Conservation (phyloP, 2,888 invertebrate genomes). For the Seladonia tumulorum region DNA sequence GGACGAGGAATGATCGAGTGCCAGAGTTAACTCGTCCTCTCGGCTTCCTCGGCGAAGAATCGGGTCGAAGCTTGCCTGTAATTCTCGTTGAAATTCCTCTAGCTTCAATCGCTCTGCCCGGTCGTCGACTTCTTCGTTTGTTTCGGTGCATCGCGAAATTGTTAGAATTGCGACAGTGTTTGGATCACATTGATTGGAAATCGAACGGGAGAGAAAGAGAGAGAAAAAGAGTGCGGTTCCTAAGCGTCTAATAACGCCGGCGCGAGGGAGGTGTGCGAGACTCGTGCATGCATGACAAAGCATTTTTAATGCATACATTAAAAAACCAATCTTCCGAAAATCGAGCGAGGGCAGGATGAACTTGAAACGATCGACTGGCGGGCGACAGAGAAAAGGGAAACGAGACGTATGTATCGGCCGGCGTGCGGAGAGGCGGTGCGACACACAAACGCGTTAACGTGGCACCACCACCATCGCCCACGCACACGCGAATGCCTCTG, state of each 20-base stretch:
- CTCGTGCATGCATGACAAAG: slow-evolving; percentile 25
- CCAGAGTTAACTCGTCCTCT: neutral
- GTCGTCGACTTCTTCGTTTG: neutral
- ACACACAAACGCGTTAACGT: slow-evolving; percentile 4
- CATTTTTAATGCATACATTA: slow-evolving; percentile 53
- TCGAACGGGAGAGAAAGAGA: neutral
- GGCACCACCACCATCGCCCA: neutral
- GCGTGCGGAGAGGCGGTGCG: neutral
- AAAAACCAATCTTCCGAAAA: slow-evolving; percentile 48
- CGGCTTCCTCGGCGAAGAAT: neutral
- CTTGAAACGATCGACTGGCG: slow-evolving; percentile 8
- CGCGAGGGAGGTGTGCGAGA: neutral
- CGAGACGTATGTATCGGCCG: neutral
- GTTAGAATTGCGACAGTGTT: neutral
- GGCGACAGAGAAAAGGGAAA: neutral
- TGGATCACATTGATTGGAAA: neutral
- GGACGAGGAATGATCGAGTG: neutral
- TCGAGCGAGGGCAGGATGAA: neutral
- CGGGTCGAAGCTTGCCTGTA: neutral
- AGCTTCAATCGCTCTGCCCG: neutral
- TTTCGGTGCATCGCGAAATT: neutral
- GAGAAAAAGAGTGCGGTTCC: neutral
- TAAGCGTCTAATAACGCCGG: slow-evolving; percentile 7
- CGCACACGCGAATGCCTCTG: slow-evolving; percentile 58
- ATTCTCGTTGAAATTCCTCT: slow-evolving; percentile 7